Evolutionary conservation across 2,797 vertebrate genomes (phyloP), one percentile per base, ranked within the genome.

Genomic region (Tragelaphus oryx): DNA sequence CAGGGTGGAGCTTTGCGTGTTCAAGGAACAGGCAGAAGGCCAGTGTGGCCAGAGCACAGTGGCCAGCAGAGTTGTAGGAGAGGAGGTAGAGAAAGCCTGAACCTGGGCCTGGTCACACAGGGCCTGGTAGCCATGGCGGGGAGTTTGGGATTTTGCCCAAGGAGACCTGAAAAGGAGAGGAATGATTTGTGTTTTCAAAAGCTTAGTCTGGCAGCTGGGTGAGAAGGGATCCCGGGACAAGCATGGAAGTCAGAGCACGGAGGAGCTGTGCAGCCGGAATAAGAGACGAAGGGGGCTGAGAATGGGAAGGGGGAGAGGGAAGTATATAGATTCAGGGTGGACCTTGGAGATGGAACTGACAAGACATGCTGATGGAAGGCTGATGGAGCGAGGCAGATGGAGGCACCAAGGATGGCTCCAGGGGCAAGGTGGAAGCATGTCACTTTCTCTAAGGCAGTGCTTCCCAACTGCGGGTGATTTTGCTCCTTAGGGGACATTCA

Each of bases 31-130:
- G 59, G 11, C 17, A 7, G 17, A 30, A 87, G 37, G 9, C 8
- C 2, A 20, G 0, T 2, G 22, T 1, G 10, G 10, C 37, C 57
- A 60, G 54, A 81, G 28, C 52, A 16, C 5, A 4, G 14, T 20
- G 54, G 9, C 48, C 24, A 5, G 28, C 46, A n/a, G 20, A 33
- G 44, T 6, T 37, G 24, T 2, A 20, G 16, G 87, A 37, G 37
- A 81, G 17, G 30, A n/a, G 11, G 37, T 4, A 10, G 62, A 60
- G n/a, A n/a, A 24, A 50, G 41, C 41, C 41, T 24, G 1, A 59
- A 7, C 30, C 20, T 8, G 13, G 30, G 8, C 26, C 13, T 2
- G 18, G 20, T 37, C 60, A 12, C 41, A 59, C 8, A 10, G 11
- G 41, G n/a, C 91, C 71, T 59, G n/a, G 44, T 22, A 14, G 22